Conservation (phyloP, 2,113 vertebrate species). For the Prietella phreatophila region DNA sequence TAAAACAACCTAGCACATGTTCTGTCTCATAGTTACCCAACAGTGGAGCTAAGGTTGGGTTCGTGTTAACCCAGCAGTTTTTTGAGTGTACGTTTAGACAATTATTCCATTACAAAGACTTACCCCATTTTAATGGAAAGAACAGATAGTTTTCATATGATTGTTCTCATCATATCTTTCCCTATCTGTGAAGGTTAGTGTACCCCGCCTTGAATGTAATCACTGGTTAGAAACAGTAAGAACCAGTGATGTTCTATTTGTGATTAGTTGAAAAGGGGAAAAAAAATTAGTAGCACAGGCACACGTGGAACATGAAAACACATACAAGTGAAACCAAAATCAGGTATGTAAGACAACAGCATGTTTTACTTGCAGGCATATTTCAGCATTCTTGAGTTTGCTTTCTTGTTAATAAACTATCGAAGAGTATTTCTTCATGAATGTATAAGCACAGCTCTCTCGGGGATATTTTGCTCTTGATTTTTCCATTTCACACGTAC, state of each 20-base stretch:
- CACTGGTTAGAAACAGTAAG: conserved; percentile 29
- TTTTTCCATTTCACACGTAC: background rate
- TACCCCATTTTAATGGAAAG: background rate
- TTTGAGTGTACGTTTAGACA: background rate
- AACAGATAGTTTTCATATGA: background rate
- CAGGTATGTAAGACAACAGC: background rate
- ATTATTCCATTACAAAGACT: background rate
- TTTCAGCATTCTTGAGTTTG: background rate
- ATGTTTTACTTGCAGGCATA: background rate
- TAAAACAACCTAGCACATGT: too few relatives aligned
- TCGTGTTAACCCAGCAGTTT: too few relatives aligned
- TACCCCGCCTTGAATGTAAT: too few relatives aligned
- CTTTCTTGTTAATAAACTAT: background rate
- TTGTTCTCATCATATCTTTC: background rate
- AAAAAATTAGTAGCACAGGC: background rate
- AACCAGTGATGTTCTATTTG: conserved; percentile 13
- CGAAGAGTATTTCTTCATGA: background rate
- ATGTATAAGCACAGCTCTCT: background rate
- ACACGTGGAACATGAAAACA: conserved; percentile 12
- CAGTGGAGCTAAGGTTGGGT: too few relatives aligned
- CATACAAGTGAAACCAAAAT: background rate
- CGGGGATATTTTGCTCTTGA: background rate
- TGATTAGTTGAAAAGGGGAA: conserved; percentile 12
- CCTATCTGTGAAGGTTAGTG: background rate
- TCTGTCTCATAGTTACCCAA: too few relatives aligned